These are phyloP conservation scores for Ctenodactylus gundi DNA, from an alignment of 2,113 vertebrate species.

Conservation along the genomic window DNA sequence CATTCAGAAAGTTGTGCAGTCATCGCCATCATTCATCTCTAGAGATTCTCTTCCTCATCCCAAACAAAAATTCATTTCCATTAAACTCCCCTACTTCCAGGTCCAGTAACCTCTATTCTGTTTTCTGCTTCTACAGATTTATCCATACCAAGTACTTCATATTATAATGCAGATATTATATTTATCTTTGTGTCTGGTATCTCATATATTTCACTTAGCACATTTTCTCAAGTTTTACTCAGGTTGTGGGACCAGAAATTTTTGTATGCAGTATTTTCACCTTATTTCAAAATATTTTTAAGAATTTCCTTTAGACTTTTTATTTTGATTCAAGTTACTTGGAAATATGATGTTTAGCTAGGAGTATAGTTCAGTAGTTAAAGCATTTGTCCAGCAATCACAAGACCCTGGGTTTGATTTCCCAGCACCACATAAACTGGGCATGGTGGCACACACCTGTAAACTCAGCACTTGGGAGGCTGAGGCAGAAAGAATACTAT, in stretches of 20 bases:
- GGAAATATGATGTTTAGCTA: background rate
- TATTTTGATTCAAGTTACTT: background rate
- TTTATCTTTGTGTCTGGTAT: background rate
- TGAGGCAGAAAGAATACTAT: too few species aligned
- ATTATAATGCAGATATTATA: background rate
- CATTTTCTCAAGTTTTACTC: background rate
- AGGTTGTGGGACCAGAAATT: background rate
- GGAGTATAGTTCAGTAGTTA: too few species aligned
- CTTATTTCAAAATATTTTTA: background rate
- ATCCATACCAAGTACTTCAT: background rate
- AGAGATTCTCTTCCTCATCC: background rate
- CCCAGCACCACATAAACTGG: too few species aligned
- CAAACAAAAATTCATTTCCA: background rate
- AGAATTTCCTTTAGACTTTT: background rate
- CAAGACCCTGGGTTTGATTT: too few species aligned
- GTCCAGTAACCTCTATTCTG: background rate
- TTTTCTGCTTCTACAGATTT: background rate
- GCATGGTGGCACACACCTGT: too few species aligned
- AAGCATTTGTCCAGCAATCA: too few species aligned
- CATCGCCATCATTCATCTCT: background rate
- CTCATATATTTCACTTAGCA: background rate
- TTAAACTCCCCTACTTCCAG: background rate
- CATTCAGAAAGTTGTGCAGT: background rate
- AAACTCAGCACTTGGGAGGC: too few species aligned
- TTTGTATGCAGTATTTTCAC: slow-evolving; percentile 19